These are phyloP conservation scores for Umimayanthus chanpuru DNA, from an alignment of 92 coral and sea anemone genomes.

Conservation along the genomic window DNA sequence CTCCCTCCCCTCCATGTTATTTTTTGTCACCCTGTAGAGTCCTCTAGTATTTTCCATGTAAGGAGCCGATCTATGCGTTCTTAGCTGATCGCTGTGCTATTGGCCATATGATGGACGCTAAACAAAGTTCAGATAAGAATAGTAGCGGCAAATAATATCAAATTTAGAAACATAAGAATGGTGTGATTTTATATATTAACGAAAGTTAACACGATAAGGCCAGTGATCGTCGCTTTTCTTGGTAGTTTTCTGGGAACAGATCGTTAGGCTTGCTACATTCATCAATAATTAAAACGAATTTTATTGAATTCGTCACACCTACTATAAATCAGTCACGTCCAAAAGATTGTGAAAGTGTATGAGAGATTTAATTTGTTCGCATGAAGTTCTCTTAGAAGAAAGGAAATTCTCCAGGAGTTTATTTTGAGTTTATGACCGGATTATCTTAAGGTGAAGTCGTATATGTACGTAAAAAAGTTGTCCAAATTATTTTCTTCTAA, in stretches of 20 bases:
- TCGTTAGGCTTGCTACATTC: background rate
- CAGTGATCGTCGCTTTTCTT: background rate
- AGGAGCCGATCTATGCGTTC: background rate
- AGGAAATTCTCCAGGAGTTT: background rate
- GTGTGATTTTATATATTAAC: too few relatives aligned
- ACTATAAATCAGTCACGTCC: background rate
- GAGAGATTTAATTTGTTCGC: background rate
- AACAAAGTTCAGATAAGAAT: background rate
- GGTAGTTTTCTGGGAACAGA: background rate
- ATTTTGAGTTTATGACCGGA: background rate
- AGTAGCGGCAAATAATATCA: background rate
- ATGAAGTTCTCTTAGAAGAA: background rate
- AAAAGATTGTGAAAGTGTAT: background rate
- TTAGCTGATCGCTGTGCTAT: background rate
- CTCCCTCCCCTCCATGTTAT: background rate
- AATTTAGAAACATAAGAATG: too few relatives aligned
- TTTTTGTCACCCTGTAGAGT: too few relatives aligned
- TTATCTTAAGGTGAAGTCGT: too few relatives aligned
- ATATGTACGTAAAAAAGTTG: too few relatives aligned
- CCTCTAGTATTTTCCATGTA: too few relatives aligned
- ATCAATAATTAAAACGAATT: background rate
- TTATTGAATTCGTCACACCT: background rate
- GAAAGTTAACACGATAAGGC: background rate
- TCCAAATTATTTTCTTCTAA: too few relatives aligned
- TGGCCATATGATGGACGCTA: background rate